These are phyloP conservation scores for Nasonia giraulti DNA, from an alignment of 1,140 invertebrate genomes.

Conservation along the genomic window DNA sequence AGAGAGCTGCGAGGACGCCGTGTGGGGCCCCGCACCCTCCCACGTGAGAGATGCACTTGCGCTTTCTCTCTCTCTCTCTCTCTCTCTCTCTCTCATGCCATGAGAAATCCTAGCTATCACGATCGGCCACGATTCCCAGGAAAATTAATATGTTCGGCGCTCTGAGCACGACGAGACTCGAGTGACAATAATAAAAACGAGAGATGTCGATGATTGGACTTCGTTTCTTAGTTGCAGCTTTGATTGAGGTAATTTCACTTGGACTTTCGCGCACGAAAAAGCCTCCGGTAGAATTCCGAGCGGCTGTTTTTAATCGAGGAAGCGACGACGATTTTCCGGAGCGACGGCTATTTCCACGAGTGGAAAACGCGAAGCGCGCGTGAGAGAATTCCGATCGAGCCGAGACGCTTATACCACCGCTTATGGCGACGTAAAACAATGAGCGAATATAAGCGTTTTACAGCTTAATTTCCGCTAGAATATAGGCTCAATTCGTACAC, in stretches of 20 bases:
- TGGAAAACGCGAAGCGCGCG: conserved; percentile 57
- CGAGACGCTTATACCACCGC: conserved; percentile 22
- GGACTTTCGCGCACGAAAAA: not conserved
- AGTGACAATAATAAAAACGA: conserved; percentile 50
- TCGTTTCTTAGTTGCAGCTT: not conserved
- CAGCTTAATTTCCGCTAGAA: not conserved
- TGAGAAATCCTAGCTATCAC: conserved; percentile 42
- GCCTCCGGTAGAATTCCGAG: too few relatives aligned
- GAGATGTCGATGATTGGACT: not conserved
- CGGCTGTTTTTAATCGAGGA: conserved; percentile 1
- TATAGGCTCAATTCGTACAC: not conserved
- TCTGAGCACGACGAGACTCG: conserved; percentile 23
- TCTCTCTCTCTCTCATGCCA: not conserved
- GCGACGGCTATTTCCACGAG: conserved; percentile 62
- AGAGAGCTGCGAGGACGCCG: conserved; percentile 56
- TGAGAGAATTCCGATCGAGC: conserved; percentile 62
- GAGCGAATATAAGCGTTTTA: not conserved
- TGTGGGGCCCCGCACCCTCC: conserved; percentile 61
- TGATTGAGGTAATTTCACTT: not conserved
- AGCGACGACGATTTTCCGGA: conserved; percentile 53
- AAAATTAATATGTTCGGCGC: conserved; percentile 46
- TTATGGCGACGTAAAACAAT: conserved; percentile 49
- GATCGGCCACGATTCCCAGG: conserved; percentile 51
- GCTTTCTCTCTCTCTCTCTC: not conserved
- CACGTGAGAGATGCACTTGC: not conserved